Percentiles rank a stretch among this genome's conserved stretches.
phyloP scores from a whole-genome alignment of 2,888 invertebrate species.

The Esperia sulphurella region DNA sequence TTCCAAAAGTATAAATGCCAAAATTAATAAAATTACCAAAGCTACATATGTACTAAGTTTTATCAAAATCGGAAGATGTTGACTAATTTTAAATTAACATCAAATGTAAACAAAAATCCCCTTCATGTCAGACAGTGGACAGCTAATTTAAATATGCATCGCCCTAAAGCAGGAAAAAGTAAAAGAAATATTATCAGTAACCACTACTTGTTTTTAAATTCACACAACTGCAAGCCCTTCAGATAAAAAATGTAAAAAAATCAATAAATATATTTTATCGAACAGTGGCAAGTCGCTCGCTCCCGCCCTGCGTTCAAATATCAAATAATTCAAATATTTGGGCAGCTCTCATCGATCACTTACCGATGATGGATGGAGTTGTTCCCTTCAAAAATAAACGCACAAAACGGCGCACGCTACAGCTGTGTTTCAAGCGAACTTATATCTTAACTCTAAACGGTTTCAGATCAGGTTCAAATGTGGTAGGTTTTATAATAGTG shows the following conservation, averaged over 20 bases:
- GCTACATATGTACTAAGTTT: too few species aligned
- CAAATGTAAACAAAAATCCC: too few species aligned
- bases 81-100: too few species aligned
- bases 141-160: too few species aligned
- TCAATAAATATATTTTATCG: conserved; percentile 9
- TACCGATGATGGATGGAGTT: conserved; percentile 69
- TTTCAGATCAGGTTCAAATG: background rate
- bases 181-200: too few species aligned
- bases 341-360: conserved; percentile 72
- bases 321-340: conserved; percentile 76
- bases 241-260: conserved; percentile 2
- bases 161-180: too few species aligned
- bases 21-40: too few species aligned
- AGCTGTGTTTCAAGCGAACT: background rate
- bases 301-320: conserved; percentile 37
- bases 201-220: background rate
- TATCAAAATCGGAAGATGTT: too few species aligned
- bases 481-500: background rate
- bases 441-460: conserved; percentile 8
- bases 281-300: conserved; percentile 45
- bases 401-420: conserved; percentile 23
- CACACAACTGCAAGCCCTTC: background rate
- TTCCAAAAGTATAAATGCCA: too few species aligned
- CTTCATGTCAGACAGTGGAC: too few species aligned
- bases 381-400: conserved; percentile 26